A percentile compares a stretch with the other conserved stretches of the same genome.
Evolutionary conservation across 2,797 vertebrate genomes (phyloP).

Genomic region (Catostomus latipinnis): DNA sequence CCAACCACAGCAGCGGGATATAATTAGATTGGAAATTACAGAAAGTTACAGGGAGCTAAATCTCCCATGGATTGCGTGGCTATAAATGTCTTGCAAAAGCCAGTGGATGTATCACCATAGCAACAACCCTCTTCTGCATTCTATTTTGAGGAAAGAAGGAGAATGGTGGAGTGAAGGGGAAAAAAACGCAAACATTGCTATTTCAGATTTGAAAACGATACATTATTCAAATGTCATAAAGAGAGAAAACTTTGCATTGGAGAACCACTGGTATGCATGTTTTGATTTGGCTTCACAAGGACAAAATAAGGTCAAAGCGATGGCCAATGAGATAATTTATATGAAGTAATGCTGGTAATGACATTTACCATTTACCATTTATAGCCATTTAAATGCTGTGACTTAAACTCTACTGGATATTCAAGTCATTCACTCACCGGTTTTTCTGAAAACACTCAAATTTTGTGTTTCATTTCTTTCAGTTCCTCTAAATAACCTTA

Average conservation of each 20-base stretch:
- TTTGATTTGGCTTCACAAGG: conserved; percentile 61
- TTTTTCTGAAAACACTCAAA: too few relatives aligned
- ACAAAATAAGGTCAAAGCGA: conserved; percentile 27
- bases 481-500: too few relatives aligned
- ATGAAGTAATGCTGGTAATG: conserved; percentile 1
- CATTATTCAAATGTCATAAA: conserved; percentile 79
- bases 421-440: not conserved
- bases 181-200: conserved; percentile 78
- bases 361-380: too few relatives aligned
- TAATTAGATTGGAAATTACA: conserved; percentile 86
- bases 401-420: conserved; percentile 4
- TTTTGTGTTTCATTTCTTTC: too few relatives aligned
- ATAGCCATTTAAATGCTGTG: not conserved
- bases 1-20: conserved; percentile 73
- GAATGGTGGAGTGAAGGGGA: conserved; percentile 49
- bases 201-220: conserved; percentile 76
- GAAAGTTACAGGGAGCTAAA: conserved; percentile 83
- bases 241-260: conserved; percentile 62
- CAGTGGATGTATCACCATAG: conserved; percentile 86
- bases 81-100: conserved; percentile 85
- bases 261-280: conserved; percentile 14
- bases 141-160: conserved; percentile 78
- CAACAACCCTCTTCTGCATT: conserved; percentile 84
- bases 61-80: conserved; percentile 78
- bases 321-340: not conserved